These are phyloP conservation scores for Philereme transversata DNA, from an alignment of 2,888 invertebrate genomes.

Conservation along the genomic window DNA sequence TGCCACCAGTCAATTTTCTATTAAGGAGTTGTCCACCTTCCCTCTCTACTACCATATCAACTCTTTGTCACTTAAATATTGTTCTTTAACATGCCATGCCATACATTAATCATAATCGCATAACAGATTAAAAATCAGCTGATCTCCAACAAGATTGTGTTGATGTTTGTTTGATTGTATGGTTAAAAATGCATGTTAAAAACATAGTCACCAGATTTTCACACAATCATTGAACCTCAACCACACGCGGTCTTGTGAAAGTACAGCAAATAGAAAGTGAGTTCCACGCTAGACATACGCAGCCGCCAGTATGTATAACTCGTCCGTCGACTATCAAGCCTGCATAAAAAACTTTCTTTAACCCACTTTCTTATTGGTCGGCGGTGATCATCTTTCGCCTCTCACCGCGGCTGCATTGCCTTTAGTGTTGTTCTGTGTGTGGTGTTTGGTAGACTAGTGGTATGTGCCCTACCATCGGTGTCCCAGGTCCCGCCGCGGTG, in stretches of 20 bases:
- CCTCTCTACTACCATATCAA: too few relatives aligned
- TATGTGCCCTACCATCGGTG: conserved; percentile 77
- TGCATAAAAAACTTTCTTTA: conserved; percentile 82
- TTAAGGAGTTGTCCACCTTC: too few relatives aligned
- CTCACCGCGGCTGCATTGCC: conserved; percentile 66
- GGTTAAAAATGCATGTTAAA: too few relatives aligned
- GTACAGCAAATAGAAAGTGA: conserved; percentile 82
- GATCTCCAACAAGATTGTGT: too few relatives aligned
- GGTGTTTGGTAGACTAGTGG: conserved; percentile 66
- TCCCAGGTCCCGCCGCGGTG: conserved; percentile 71
- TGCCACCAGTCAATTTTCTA: too few relatives aligned
- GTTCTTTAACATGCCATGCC: too few relatives aligned
- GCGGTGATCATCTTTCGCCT: conserved; percentile 74
- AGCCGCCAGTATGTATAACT: conserved; percentile 68
- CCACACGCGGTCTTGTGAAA: conserved; percentile 79
- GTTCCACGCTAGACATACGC: conserved; percentile 68
- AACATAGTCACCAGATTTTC: conserved; percentile 33
- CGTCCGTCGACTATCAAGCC: conserved; percentile 65
- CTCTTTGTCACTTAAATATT: too few relatives aligned
- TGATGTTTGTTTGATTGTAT: too few relatives aligned
- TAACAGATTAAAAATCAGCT: too few relatives aligned
- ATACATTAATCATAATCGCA: too few relatives aligned
- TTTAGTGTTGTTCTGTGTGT: conserved; percentile 74
- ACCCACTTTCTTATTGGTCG: conserved; percentile 77
- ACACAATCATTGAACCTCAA: conserved; percentile 68